Percentiles rank a stretch among this genome's conserved stretches.
These are phyloP conservation scores for Drosophila ohnishii DNA, from an alignment of 1,140 invertebrate species.

Conservation along the genomic window DNA sequence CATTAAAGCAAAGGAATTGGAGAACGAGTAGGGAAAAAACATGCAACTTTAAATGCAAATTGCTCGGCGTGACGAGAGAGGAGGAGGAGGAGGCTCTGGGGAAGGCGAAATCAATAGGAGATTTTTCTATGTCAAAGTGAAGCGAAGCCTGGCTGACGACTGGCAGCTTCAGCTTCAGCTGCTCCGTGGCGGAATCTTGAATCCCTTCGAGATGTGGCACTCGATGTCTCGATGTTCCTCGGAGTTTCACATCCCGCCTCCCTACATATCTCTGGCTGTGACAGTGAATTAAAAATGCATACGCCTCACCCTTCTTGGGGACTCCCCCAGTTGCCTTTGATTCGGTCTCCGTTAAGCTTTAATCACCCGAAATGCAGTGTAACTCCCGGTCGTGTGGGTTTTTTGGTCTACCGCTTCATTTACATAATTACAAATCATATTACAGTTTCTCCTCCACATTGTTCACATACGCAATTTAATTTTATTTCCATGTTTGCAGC, in stretches of 20 bases:
- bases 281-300: constrained; percentile 72
- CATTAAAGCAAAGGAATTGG: constrained; percentile 64
- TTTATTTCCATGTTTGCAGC: constrained; percentile 48
- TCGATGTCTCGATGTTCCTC: constrained; percentile 3
- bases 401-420: constrained; percentile 50
- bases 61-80: constrained; percentile 43
- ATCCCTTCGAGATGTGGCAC: constrained; percentile 10
- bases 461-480: constrained; percentile 29
- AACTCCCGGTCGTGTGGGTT: background rate
- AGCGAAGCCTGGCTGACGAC: constrained; percentile 30
- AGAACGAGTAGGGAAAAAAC: constrained; percentile 4
- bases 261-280: constrained; percentile 28
- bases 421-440: constrained; percentile 81
- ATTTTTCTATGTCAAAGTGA: constrained; percentile 78
- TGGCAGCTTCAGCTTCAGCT: background rate
- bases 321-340: constrained; percentile 22
- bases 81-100: background rate
- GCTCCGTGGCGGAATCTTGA: constrained; percentile 13
- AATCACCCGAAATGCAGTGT: constrained; percentile 31
- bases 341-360: constrained; percentile 14
- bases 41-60: constrained; percentile 75
- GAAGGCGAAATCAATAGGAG: constrained; percentile 69
- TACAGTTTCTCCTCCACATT: constrained; percentile 45
- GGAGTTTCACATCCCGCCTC: background rate
- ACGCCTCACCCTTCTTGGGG: constrained; percentile 36